These are phyloP conservation scores for Syrista parreyssii DNA, from an alignment of 2,888 invertebrate species.

Conservation along the genomic window DNA sequence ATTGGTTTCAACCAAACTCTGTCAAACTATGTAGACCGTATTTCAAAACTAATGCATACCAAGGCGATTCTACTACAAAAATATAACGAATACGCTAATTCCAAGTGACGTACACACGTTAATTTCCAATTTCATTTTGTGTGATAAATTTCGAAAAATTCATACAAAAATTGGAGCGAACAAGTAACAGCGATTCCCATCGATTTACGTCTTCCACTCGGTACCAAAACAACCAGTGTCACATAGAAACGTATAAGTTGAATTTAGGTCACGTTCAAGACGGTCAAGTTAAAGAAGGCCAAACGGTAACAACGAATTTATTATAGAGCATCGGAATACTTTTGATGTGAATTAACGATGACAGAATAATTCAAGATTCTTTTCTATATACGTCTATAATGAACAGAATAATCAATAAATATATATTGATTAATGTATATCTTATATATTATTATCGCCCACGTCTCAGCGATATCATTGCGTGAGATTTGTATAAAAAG, in stretches of 20 bases:
- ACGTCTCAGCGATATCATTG: not conserved
- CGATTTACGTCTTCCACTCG: not conserved
- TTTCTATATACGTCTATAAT: not conserved
- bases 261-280: too few species aligned
- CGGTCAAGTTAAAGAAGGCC: too few species aligned
- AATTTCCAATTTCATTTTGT: not conserved
- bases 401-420: not conserved
- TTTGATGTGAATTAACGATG: too few species aligned
- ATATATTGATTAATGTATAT: not conserved
- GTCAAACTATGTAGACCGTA: not conserved
- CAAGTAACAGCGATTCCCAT: not conserved
- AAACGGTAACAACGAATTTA: too few species aligned
- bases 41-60: not conserved
- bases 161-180: not conserved
- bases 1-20: too few species aligned
- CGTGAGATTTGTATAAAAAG: not conserved
- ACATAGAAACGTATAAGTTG: too few species aligned
- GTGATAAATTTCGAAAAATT: not conserved
- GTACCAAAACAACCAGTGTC: too few species aligned
- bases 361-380: not conserved
- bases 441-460: not conserved
- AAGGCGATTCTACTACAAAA: not conserved
- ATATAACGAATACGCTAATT: not conserved
- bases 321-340: too few species aligned
- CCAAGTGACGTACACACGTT: not conserved